Evolutionary conservation across 64 coral and sea anemone genomes (phyloP), one percentile per base, ranked within the genome.

Genomic region (Orbicella faveolata): DNA sequence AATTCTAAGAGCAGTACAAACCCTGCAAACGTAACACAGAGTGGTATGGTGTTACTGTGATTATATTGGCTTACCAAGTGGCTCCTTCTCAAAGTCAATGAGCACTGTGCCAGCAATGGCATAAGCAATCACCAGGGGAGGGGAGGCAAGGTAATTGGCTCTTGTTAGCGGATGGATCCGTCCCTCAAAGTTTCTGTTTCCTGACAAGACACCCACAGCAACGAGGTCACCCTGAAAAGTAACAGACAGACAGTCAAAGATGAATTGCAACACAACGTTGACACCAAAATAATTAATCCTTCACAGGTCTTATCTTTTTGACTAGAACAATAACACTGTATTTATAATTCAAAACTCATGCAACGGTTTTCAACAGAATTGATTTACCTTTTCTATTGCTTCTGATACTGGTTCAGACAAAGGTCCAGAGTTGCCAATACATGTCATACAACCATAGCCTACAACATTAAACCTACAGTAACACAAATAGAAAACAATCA

Each of bases 391-490:
- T 89, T 98, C 96, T 66, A 98, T 98, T 21, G 93, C 96, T 65
- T 95, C 88, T 54, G 76, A 89, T 11, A 98, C 96, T 61, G 90
- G 88, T 76, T 95, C 94, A 77, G 90, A 92, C 54, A 98, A 84
- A 61, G 96, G 96, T 4, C 96, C 96, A 80, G 93, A 95, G 39
- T 98, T 98, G 18, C 96, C 96, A 70, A 98, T 98, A 62, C 96
- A 98, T 0, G 96, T 98, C 96, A 98, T 98, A 77, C 96, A 98
- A 1, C 96, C 96, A 93, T 98, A 98, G 17, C 96, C 96, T 86
- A 98, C 96, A 30, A 98, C 88, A 75, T 89, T 77, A 91, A 98
- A 98, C 61, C 96, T 98, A 33, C 10, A 81, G 75, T 9, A 70
- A 20, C n/a, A 83, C 35, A 26, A 18, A 48, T 48, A 88, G 78